A percentile compares a stretch with the other conserved stretches of the same genome.
phyloP scores from a whole-genome alignment of 2,888 invertebrate species.

The Orchesella flavescens region DNA sequence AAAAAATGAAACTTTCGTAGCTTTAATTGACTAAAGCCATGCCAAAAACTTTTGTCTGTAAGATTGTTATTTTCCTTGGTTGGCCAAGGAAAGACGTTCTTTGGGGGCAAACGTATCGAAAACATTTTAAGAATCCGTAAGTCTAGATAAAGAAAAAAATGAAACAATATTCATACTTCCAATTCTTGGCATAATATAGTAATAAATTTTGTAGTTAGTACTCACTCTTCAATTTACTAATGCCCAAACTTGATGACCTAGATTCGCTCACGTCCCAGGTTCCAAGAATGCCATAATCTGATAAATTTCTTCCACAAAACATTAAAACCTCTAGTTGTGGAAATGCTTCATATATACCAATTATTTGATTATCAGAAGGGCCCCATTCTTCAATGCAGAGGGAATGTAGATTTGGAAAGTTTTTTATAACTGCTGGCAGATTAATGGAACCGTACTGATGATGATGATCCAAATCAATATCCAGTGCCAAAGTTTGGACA shows the following conservation, averaged over 20 bases:
- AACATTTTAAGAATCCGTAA: constrained; percentile 40
- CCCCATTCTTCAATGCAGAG: constrained; percentile 55
- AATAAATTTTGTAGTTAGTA: background rate
- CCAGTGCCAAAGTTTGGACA: constrained; percentile 22
- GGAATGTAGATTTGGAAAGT: constrained; percentile 38
- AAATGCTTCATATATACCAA: constrained; percentile 40
- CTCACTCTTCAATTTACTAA: constrained; percentile 26
- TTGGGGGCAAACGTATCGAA: constrained; percentile 49
- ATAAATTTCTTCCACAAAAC: constrained; percentile 52
- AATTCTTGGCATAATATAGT: too few species aligned
- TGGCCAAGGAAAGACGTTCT: constrained; percentile 56
- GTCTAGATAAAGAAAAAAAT: background rate
- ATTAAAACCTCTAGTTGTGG: constrained; percentile 23
- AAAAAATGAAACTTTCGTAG: constrained; percentile 48
- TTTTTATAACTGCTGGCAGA: constrained; percentile 22
- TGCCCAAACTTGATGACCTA: background rate
- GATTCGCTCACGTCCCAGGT: background rate
- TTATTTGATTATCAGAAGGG: constrained; percentile 23
- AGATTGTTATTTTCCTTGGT: constrained; percentile 45
- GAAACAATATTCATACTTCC: background rate
- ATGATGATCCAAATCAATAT: constrained; percentile 49
- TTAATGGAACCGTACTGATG: constrained; percentile 25
- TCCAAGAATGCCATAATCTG: constrained; percentile 43
- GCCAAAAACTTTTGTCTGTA: constrained; percentile 33
- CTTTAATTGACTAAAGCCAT: constrained; percentile 37